phyloP scores from a whole-genome alignment of 2,797 vertebrate genomes.

The Phylloscopus collybita region DNA sequence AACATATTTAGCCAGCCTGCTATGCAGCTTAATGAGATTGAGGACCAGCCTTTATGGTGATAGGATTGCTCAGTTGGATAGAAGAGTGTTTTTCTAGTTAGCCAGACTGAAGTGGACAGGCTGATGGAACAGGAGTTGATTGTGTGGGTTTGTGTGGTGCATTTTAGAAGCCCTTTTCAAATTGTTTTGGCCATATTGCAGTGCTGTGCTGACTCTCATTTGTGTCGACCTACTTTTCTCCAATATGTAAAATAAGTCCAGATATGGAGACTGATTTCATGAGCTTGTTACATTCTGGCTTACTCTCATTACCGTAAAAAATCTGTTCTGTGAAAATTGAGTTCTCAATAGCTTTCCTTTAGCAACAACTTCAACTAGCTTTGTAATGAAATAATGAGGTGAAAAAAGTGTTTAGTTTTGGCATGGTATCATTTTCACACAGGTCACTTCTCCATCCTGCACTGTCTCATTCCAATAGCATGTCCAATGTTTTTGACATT shows the following conservation, averaged over 20 bases:
- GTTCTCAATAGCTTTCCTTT: neutral
- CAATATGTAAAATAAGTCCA: slow-evolving; percentile 34
- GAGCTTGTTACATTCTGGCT: slow-evolving; percentile 23
- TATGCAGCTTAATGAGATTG: neutral
- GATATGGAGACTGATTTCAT: slow-evolving; percentile 15
- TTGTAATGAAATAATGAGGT: neutral
- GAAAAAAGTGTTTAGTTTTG: neutral
- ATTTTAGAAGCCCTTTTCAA: slow-evolving; percentile 18
- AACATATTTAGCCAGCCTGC: neutral
- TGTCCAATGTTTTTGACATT: neutral
- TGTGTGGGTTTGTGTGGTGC: neutral
- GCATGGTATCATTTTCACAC: neutral
- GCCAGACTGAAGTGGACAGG: neutral
- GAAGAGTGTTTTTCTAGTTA: neutral
- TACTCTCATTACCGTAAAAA: neutral
- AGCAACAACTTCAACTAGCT: neutral
- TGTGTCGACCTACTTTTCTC: slow-evolving; percentile 43
- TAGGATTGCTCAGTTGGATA: neutral
- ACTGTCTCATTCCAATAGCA: neutral
- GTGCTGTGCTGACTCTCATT: slow-evolving; percentile 48
- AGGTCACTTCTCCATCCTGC: neutral
- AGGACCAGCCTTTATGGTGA: neutral
- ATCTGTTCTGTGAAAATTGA: neutral
- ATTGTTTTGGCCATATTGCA: neutral
- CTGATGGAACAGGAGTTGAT: neutral